Evolutionary conservation across 2,113 vertebrate genomes (phyloP), one percentile per base, ranked within the genome.

Genomic region (Alethe diademata): DNA sequence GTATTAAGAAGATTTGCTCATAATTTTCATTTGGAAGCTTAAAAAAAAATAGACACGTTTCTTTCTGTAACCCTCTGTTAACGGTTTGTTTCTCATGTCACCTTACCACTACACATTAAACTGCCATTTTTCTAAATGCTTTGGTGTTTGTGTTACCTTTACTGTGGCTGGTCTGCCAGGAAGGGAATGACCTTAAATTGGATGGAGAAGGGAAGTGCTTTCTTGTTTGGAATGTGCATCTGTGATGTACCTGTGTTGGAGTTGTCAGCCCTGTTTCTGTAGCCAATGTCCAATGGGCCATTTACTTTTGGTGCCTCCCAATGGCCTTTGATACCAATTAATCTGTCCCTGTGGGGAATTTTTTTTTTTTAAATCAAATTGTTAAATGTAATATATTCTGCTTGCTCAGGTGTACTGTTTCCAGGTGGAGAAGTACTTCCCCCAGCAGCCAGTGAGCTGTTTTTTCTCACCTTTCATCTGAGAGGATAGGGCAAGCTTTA

Each of bases 91-190:
- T 86, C 50, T 79, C 79, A 65, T 82, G 74, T 78, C 78, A 84
- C 40, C 79, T 88, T 38, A 78, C 51, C 75, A 61, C 78, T 72
- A 43, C 36, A 33, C 40, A 88, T 93, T 93, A 96, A 96, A 94
- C 47, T 78, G 36, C 19, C 9, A 9, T 76, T 76, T 83, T 76
- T 62, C 50, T 33, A 43, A 65, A 47, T 51, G 14, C 43, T 79
- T 69, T 83, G 40, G 35, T 79, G 38, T 80, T 74, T 81, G 8
- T 67, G 12, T 78, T 67, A 24, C 22, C 45, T 79, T 78, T 50
- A 19, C 25, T 64, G 2, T 53, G 58, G 58, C 76, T 92, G 54
- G 20, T 13, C 72, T 76, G 33, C 31, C 19, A 43, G 67, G 38
- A 79, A n/a, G 22, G 25, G 72, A 58, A 31, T 56, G 35, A 58